Base-by-base conservation (phyloP, 2,797 vertebrate genomes). In the Pseudomugil tenellus region DNA sequence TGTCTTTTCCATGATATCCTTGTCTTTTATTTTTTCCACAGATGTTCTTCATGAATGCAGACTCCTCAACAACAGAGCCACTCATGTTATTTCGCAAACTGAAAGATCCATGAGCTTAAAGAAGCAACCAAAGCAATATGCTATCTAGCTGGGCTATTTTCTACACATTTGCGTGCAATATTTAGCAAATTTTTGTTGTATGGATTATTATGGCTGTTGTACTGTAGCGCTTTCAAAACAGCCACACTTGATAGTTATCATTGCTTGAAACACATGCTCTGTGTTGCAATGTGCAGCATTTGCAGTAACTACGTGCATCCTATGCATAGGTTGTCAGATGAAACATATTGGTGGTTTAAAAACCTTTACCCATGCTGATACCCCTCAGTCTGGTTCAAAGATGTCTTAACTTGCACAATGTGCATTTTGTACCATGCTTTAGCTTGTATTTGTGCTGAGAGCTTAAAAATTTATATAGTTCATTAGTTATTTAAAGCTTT, bases 31-130 rank as follows among this genome's bases (percentile, higher is more conserved):
- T 52, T 46, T 74, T 8, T 66, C 62, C n/a, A 21, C 89, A 95
- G 95, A 94, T 84, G 91, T 95, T 76, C 91, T 95, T 75, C 93
- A 95, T 77, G 95, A 95, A 90, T 95, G 95, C 91, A 89, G 92
- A 79, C 93, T 95, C 63, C 92, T 95, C 52, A 95, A 95, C 85
- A 95, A 93, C 87, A 93, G 93, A 90, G 95, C 95, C 62, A 89
- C 93, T 52, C 92, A 94, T 58, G 79, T 94, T 0, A 95, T 95
- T 77, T 92, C 93, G 1, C 94, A 95, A 79, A 95, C 93, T 3
- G 92, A 95, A 77, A 88, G 92, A 77, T 92, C 91, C 9, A 86
- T 93, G 83, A 93, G 92, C 75, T 74, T 92, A 73, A 94, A 93
- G 87, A 94, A 91, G 83, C 93, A 93, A 79, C 89, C 93, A 75